phyloP scores from a whole-genome alignment of 2,797 vertebrate species.

The Acipenser ruthenus region DNA sequence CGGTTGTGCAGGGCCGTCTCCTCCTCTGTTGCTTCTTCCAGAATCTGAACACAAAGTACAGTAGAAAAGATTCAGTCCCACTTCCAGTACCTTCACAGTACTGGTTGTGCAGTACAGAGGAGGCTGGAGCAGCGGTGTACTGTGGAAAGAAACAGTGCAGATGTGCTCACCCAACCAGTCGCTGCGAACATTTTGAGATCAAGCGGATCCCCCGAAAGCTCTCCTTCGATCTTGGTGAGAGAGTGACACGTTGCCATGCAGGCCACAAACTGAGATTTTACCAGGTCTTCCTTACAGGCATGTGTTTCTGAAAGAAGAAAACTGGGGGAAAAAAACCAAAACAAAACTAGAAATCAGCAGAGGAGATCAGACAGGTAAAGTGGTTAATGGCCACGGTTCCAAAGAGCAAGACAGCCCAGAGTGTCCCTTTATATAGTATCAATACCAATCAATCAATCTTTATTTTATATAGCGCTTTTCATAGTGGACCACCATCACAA shows the following conservation, averaged over 20 bases:
- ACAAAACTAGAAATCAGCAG: no score
- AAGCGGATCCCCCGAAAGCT: slow-evolving; percentile 90
- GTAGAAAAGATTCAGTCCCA: no score
- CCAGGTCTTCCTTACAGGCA: slow-evolving; percentile 73
- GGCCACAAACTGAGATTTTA: slow-evolving; percentile 88
- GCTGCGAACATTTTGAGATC: slow-evolving; percentile 98
- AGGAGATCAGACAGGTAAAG: no score
- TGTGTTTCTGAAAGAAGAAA: slow-evolving; percentile 82
- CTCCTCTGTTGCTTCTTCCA: slow-evolving; percentile 94
- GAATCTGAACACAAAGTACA: slow-evolving; percentile 55
- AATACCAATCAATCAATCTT: no score
- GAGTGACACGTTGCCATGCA: slow-evolving; percentile 98
- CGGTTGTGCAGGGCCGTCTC: slow-evolving; percentile 90
- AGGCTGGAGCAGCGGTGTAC: no score
- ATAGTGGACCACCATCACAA: no score
- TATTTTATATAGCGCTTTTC: no score
- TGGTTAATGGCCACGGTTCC: no score
- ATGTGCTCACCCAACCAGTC: slow-evolving; percentile 85
- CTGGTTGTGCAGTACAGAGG: no score
- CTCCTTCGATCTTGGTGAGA: slow-evolving; percentile 92
- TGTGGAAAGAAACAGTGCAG: slow-evolving; percentile 11
- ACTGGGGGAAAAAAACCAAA: slow-evolving; percentile 39
- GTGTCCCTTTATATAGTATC: no score
- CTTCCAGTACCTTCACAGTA: no score
- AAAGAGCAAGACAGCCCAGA: no score